Conservation (phyloP, 2,888 invertebrate species). For the Brachyptera risi region DNA sequence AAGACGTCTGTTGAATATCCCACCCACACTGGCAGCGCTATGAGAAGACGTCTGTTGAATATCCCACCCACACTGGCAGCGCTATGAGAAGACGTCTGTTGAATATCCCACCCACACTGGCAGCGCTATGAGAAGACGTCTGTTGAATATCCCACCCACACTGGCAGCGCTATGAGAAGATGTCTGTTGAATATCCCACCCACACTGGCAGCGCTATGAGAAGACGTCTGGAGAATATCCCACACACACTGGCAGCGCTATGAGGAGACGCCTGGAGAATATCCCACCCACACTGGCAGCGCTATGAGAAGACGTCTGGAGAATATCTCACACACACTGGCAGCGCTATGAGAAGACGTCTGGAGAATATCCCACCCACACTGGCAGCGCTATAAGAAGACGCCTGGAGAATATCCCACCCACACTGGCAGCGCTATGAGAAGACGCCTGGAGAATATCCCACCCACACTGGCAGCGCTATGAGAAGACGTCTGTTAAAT, state of each 20-base stretch:
- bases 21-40: neutral
- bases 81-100: neutral
- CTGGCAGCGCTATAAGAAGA: neutral
- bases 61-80: neutral
- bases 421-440: neutral
- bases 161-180: neutral
- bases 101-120: neutral
- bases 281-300: neutral
- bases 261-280: neutral
- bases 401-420: neutral
- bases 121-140: neutral
- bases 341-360: neutral
- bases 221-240: neutral
- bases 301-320: neutral
- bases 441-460: neutral
- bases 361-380: neutral
- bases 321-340: neutral
- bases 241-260: neutral
- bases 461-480: neutral
- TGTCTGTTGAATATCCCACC: neutral
- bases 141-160: neutral
- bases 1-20: neutral
- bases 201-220: neutral
- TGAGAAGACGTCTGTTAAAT: neutral
- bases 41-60: neutral